phyloP scores from a whole-genome alignment of 2,888 invertebrate species.

The Macaria notata region DNA sequence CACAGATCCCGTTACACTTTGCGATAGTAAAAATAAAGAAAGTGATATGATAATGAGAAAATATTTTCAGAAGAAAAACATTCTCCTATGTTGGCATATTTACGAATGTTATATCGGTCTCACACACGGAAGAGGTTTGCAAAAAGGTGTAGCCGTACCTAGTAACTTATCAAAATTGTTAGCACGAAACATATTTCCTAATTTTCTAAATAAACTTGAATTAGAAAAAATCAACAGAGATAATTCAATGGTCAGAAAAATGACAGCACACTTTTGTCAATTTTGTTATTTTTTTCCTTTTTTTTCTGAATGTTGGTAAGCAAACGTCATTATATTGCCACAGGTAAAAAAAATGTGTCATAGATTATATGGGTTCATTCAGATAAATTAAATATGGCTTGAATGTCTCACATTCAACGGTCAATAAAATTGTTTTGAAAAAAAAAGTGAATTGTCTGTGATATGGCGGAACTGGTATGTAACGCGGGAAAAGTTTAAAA shows the following conservation, averaged over 20 bases:
- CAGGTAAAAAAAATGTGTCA: no score
- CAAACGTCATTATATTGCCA: slow-evolving; percentile 18
- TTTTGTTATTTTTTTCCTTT: slow-evolving; percentile 54
- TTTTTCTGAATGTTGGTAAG: slow-evolving; percentile 33
- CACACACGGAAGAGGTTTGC: slow-evolving; percentile 9
- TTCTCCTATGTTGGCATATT: slow-evolving; percentile 9
- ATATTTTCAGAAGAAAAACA: slow-evolving; percentile 18
- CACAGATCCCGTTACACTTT: slow-evolving; percentile 13
- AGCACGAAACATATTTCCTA: slow-evolving; percentile 82
- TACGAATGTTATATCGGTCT: not conserved
- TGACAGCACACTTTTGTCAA: slow-evolving; percentile 77
- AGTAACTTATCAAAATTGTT: slow-evolving; percentile 85
- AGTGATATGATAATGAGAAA: slow-evolving; percentile 31
- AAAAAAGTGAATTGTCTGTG: no score
- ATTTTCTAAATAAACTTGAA: slow-evolving; percentile 54
- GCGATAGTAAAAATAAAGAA: slow-evolving; percentile 28
- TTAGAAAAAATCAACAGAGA: slow-evolving; percentile 71
- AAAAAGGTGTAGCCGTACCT: slow-evolving; percentile 68
- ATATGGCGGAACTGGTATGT: no score
- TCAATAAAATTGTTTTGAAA: no score
- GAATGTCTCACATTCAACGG: no score
- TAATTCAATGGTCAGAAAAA: slow-evolving; percentile 66
- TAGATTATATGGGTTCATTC: no score
- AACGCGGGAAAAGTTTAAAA: no score
- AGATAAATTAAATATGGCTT: not conserved